phyloP scores from a whole-genome alignment of 64 coral and sea anemone species.

The Montipora capricornis region DNA sequence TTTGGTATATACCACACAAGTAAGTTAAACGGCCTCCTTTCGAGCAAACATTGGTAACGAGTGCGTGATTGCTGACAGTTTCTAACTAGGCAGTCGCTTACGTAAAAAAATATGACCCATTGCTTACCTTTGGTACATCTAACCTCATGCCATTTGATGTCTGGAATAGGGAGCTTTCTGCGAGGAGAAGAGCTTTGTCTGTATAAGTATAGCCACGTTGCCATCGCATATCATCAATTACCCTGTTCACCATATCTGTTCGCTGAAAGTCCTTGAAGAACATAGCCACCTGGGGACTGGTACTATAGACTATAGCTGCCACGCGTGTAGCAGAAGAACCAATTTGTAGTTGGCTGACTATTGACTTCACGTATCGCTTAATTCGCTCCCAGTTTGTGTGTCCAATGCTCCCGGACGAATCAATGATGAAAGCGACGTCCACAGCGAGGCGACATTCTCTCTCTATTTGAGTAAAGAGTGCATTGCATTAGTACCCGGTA shows the following conservation, averaged over 20 bases:
- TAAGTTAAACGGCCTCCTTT: no score
- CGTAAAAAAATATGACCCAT: neutral
- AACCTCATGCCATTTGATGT: slow-evolving; percentile 64
- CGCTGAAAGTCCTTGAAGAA: slow-evolving; percentile 41
- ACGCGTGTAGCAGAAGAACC: slow-evolving; percentile 50
- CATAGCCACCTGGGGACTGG: slow-evolving; percentile 32
- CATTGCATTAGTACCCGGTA: neutral
- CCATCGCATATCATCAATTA: slow-evolving; percentile 24
- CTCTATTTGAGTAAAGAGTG: neutral
- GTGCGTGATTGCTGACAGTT: no score
- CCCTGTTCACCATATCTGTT: neutral
- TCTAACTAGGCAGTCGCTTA: no score
- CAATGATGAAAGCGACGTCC: slow-evolving; percentile 70
- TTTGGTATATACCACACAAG: no score
- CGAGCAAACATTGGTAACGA: no score
- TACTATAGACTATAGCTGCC: slow-evolving; percentile 68
- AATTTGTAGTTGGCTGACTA: slow-evolving; percentile 58
- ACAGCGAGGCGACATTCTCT: slow-evolving; percentile 11
- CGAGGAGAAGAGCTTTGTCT: slow-evolving; percentile 77
- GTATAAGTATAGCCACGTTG: slow-evolving; percentile 80
- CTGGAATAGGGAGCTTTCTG: slow-evolving; percentile 61
- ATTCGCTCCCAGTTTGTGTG: slow-evolving; percentile 77
- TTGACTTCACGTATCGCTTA: slow-evolving; percentile 70
- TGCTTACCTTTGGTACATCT: slow-evolving; percentile 70
- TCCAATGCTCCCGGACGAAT: slow-evolving; percentile 88